Evolutionary conservation across 2,888 invertebrate species (phyloP), one percentile per base, ranked within the genome.

Genomic region (Didymodactylos carnosus): DNA sequence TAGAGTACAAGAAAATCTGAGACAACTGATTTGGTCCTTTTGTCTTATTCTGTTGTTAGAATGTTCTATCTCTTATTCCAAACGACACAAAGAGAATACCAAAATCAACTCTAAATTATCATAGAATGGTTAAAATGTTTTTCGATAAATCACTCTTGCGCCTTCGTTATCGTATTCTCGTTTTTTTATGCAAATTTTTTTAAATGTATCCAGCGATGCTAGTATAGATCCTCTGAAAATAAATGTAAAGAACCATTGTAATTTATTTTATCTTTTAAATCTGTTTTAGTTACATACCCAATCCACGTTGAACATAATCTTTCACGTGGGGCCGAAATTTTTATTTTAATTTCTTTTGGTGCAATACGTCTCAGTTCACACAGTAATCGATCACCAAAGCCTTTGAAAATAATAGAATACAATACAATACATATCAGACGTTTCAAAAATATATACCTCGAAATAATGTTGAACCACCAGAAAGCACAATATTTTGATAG

Each of bases 151-250:
- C 7, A 74, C 74, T 39, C 41, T 41, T 19, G 53, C 74, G 39
- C 74, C 74, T 72, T 74, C 74, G 16, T 41, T 71, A 49, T 97
- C 95, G 82, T 91, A 98, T 82, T 98, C 98, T 76, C 92, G 87
- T 83, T 98, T 98, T 46, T 94, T 94, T 69, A 98, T 91, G 97
- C 97, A 98, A 94, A 98, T 97, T 85, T 94, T 93, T 82, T 94
- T 92, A 86, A 98, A 99, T 13, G 98, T 97, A 85, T 98, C 98
- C 78, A 99, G 86, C n/a, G 95, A 94, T 16, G 97, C 98, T 78
- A 98, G 87, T 85, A 98, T 98, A 40, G 97, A 97, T 76, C 95
- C 97, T 72, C 84, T 84, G 80, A 29, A 81, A 5, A 49, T 23
- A 2, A 25, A 51, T 46, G 41, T 27, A 41, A 35, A 46, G 23